Evolutionary conservation across 2,888 invertebrate genomes (phyloP), one percentile per base, ranked within the genome.

Genomic region (Rhamnusium bicolor): DNA sequence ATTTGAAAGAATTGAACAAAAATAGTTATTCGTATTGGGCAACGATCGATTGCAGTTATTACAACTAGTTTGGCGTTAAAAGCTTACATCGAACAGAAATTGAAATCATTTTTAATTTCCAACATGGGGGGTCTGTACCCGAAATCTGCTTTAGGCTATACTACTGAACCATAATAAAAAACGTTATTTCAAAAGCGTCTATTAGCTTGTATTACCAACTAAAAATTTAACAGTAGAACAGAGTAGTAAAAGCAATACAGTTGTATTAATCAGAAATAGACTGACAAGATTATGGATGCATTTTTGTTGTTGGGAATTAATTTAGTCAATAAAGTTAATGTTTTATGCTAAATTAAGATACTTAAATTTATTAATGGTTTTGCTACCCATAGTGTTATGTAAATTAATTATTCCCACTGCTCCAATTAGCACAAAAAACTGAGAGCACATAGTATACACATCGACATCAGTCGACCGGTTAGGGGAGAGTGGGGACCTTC

Each of bases 361-460:
- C 49, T 63, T 63, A 63, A 63, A 61, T 21, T 46, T 61, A 61
- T 63, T 49, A 21, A 27, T 27, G 63, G 49, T 63, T 27, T 47
- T 21, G 63, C 49, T 63, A 27, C 47, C 63, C 49, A 63, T 63
- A 63, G 51, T 47, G 63, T 29, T 63, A 63, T 63, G 63, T 21
- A 63, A 63, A 63, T 63, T 63, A 63, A 63, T 63, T 63, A 63
- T 27, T 49, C 47, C 63, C 63, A 49, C 21, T 63, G 63, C 49
- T 63, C 63, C 49, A 63, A 51, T 63, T 63, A 63, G 47, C 14
- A 27, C 51, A 29, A 63, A 63, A 63, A 46, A 63, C 47, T 19
- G 18, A 29, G 49, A 63, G 47, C 63, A 49, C 47, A 29, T 63
- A 63, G 49, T 29, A 29, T 24, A 63, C 63, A 10, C 24, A 63